Conservation (phyloP, 2,888 invertebrate species). For the Cephus sareptanus region DNA sequence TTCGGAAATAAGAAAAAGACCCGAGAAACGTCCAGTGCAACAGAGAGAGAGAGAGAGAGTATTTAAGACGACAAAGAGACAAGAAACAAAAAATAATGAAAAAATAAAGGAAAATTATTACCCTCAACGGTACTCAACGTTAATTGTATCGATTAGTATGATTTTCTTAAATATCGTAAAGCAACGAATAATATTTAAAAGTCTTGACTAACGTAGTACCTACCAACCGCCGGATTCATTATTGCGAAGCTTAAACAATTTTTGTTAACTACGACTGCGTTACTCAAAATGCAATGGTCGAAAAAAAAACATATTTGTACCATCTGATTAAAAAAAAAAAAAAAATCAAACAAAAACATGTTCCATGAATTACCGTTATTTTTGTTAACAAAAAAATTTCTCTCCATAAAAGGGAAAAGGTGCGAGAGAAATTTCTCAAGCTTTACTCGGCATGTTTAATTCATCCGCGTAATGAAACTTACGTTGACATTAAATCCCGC, state of each 20-base stretch:
- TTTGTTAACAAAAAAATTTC: neutral
- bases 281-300: no score
- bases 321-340: neutral
- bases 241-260: no score
- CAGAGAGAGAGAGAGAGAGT: neutral
- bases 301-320: neutral
- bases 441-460: neutral
- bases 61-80: neutral
- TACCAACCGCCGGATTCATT: no score
- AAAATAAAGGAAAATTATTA: conserved; percentile 5
- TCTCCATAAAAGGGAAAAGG: neutral
- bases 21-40: neutral
- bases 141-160: neutral
- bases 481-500: neutral
- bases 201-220: no score
- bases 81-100: conserved; percentile 1
- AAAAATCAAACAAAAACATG: neutral
- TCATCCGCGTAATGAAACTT: neutral
- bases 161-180: neutral
- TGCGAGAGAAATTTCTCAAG: neutral
- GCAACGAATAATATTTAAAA: neutral
- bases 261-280: no score
- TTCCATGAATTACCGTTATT: neutral
- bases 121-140: neutral
- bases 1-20: neutral